Conservation (phyloP, 2,888 invertebrate species). For the Orthonychiurus folsomi region DNA sequence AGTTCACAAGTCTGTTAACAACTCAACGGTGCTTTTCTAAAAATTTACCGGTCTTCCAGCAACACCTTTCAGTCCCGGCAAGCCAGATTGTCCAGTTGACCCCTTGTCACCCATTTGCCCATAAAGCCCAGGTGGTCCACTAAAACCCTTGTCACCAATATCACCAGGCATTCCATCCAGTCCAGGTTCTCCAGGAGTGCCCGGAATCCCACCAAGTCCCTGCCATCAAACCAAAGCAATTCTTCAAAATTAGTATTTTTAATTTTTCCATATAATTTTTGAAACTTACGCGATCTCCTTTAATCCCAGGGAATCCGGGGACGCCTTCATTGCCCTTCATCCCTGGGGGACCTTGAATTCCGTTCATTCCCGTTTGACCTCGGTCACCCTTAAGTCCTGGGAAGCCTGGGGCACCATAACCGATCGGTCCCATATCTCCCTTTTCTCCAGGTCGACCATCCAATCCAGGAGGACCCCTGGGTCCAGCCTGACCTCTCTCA, state of each 20-base stretch:
- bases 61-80: background rate
- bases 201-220: conserved; percentile 55
- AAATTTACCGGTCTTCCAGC: background rate
- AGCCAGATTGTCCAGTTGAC: conserved; percentile 37
- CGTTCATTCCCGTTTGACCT: background rate
- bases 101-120: conserved; percentile 49
- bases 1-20: conserved; percentile 2
- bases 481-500: conserved; percentile 41
- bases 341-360: conserved; percentile 46
- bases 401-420: conserved; percentile 26
- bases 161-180: conserved; percentile 48
- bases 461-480: conserved; percentile 45
- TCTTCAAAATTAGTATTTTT: background rate
- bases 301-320: conserved; percentile 61
- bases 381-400: conserved; percentile 16
- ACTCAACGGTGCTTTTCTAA: no score
- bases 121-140: conserved; percentile 49
- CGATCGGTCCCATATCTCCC: conserved; percentile 43
- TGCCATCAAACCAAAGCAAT: conserved; percentile 8
- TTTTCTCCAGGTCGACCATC: conserved; percentile 39
- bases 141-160: conserved; percentile 58
- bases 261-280: conserved; percentile 1
- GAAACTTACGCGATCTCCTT: conserved; percentile 30
- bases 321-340: conserved; percentile 62
- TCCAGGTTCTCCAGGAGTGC: conserved; percentile 54